Conservation (phyloP, 2,888 invertebrate species). For the Uloborus plumipes region DNA sequence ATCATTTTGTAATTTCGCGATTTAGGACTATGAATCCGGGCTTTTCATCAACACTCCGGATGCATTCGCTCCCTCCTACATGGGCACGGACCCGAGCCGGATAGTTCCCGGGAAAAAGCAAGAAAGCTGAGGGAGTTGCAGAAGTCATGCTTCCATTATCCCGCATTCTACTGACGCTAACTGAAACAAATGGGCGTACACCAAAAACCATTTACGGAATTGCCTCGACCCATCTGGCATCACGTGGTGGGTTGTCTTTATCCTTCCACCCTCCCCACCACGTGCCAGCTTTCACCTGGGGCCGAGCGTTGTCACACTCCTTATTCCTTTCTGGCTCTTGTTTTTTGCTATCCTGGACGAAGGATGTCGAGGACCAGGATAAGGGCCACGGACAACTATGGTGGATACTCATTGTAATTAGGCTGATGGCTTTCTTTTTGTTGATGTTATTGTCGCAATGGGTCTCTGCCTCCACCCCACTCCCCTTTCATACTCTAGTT, state of each 20-base stretch:
- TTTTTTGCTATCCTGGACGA: constrained; percentile 3
- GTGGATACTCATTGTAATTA: constrained; percentile 60
- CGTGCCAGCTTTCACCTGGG: constrained; percentile 31
- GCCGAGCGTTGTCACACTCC: constrained; percentile 48
- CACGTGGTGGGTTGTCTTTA: constrained; percentile 51
- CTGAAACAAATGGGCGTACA: constrained; percentile 64
- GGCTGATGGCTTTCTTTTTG: constrained; percentile 56
- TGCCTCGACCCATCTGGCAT: constrained; percentile 65
- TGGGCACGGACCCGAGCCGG: constrained; percentile 28
- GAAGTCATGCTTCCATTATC: constrained; percentile 64
- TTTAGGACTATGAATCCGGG: constrained; percentile 43
- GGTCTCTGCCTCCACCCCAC: not conserved
- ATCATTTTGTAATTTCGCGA: no score
- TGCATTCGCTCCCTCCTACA: constrained; percentile 27
- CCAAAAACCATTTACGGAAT: constrained; percentile 64
- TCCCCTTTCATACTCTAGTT: constrained; percentile 49
- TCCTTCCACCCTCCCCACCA: constrained; percentile 24
- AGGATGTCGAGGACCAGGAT: constrained; percentile 28
- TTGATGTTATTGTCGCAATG: constrained; percentile 49
- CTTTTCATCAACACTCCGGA: constrained; percentile 56
- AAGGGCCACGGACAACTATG: constrained; percentile 29
- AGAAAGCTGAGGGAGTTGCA: constrained; percentile 38
- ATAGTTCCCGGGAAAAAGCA: constrained; percentile 1
- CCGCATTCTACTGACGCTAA: constrained; percentile 61
- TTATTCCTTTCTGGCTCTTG: constrained; percentile 13